Conservation (phyloP, 2,888 invertebrate species). For the Eurytoma adleriae region DNA sequence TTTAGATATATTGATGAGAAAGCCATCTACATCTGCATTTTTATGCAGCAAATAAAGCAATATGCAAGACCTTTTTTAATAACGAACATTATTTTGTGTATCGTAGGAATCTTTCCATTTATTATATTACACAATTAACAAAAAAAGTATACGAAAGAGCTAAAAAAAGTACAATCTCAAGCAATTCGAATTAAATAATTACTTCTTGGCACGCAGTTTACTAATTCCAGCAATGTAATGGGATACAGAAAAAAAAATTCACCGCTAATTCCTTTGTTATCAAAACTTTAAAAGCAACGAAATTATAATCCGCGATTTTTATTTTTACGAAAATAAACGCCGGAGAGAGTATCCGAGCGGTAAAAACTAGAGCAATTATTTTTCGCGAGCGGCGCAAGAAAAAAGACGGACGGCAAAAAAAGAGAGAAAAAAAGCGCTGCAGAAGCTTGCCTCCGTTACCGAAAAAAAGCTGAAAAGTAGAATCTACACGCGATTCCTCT, state of each 20-base stretch:
- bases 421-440: neutral
- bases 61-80: too few species aligned
- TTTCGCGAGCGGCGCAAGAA: neutral
- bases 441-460: conserved; percentile 7
- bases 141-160: neutral
- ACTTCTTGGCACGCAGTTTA: too few species aligned
- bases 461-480: conserved; percentile 27
- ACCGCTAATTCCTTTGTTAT: neutral
- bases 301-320: neutral
- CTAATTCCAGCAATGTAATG: too few species aligned
- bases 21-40: too few species aligned
- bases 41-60: too few species aligned
- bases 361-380: conserved; percentile 40
- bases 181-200: too few species aligned
- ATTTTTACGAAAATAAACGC: conserved; percentile 1
- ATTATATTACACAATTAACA: too few species aligned
- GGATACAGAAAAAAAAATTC: too few species aligned
- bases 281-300: conserved; percentile 1
- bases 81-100: too few species aligned
- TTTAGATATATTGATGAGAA: too few species aligned
- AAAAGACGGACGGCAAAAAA: neutral
- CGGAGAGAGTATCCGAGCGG: conserved; percentile 7
- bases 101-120: too few species aligned
- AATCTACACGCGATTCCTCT: conserved; percentile 51
- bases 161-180: neutral